phyloP scores from a whole-genome alignment of 2,797 vertebrate genomes.

The Caiman crocodilus region DNA sequence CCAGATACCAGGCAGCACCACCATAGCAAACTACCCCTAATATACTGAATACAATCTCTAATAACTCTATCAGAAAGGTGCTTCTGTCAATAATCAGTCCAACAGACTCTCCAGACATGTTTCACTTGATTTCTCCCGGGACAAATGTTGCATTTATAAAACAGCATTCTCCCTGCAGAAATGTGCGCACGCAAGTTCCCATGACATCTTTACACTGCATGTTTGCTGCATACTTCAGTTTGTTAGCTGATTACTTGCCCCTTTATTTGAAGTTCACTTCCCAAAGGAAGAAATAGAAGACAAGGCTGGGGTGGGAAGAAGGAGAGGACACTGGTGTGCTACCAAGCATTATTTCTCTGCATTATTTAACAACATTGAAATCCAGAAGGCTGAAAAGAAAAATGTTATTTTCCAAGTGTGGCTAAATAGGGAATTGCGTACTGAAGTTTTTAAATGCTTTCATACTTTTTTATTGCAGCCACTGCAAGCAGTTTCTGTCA shows the following conservation, averaged over 20 bases:
- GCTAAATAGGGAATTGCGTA: background rate
- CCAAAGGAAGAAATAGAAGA: background rate
- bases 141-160: background rate
- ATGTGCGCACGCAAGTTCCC: rapidly evolving
- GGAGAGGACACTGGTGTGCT: rapidly evolving
- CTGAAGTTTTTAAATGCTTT: background rate
- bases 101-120: background rate
- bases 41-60: background rate
- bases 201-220: background rate
- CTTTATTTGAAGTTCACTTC: background rate
- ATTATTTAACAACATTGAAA: background rate
- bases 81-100: background rate
- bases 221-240: background rate
- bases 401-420: background rate
- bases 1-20: background rate
- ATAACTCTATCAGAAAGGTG: background rate
- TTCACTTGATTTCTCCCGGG: background rate
- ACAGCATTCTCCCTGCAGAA: background rate
- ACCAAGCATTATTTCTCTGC: background rate
- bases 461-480: conserved; percentile 93
- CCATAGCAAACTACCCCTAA: background rate
- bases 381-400: background rate
- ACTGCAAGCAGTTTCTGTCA: conserved; percentile 90
- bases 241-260: too few species aligned
- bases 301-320: background rate